Percentiles rank a stretch among this genome's conserved stretches.
These are phyloP conservation scores for Syrista parreyssii DNA, from an alignment of 2,888 invertebrate species.

Conservation along the genomic window DNA sequence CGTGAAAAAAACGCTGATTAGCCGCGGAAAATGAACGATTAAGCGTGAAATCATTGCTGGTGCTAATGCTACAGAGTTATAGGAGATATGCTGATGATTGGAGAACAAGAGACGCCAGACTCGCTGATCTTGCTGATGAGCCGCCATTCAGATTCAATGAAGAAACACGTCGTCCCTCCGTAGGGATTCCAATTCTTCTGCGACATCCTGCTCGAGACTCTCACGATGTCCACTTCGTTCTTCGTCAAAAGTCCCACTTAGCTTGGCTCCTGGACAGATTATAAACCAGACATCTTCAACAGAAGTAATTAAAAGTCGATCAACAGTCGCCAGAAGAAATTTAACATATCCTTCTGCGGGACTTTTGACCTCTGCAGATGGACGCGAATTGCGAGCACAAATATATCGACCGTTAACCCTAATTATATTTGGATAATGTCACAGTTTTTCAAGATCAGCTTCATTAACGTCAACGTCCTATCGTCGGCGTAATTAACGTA, in stretches of 20 bases:
- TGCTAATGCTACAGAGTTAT: neutral
- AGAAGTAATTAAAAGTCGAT: neutral
- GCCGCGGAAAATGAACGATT: slow-evolving; percentile 10
- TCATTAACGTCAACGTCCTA: neutral
- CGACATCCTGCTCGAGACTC: neutral
- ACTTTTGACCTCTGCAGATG: neutral
- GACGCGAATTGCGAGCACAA: neutral
- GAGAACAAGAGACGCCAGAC: neutral
- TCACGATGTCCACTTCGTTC: neutral
- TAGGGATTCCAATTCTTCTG: neutral
- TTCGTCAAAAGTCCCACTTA: neutral
- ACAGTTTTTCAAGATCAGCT: neutral
- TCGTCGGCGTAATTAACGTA: neutral
- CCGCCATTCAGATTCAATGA: neutral
- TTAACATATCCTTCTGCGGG: neutral
- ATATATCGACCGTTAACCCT: neutral
- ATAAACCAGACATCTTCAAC: neutral
- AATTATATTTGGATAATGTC: neutral
- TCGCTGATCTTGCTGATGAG: neutral
- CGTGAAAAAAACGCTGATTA: slow-evolving; percentile 9
- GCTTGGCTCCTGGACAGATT: neutral
- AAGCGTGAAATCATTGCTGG: slow-evolving; percentile 7
- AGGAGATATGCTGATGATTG: neutral
- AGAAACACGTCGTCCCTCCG: neutral
- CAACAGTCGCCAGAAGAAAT: neutral